Evolutionary conservation across 2,797 vertebrate genomes (phyloP).

Genomic region (Tauraco hartlaubi): DNA sequence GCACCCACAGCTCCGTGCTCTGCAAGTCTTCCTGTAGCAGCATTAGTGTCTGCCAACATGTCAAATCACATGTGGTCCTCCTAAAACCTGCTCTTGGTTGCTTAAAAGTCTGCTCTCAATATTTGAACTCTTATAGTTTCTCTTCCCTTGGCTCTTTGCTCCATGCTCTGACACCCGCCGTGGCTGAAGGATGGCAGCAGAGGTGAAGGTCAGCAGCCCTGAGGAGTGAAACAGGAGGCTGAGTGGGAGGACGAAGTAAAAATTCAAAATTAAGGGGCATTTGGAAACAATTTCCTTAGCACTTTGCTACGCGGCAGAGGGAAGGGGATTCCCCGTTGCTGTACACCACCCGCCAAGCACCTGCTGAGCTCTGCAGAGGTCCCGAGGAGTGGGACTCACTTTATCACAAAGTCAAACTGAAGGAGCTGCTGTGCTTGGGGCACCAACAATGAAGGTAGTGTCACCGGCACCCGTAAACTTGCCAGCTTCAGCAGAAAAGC

Average conservation of each 20-base stretch:
- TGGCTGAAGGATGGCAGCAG: background rate
- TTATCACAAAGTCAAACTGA: constrained; percentile 1
- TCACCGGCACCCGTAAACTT: background rate
- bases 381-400: background rate
- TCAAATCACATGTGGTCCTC: background rate
- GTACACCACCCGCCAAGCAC: background rate
- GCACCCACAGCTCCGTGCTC: background rate
- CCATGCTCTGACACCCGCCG: rapidly evolving
- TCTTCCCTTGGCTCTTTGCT: background rate
- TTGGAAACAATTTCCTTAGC: constrained; percentile 63
- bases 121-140: background rate
- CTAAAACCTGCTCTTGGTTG: background rate
- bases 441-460: constrained; percentile 12
- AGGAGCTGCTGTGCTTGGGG: constrained; percentile 9
- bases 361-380: constrained; percentile 49
- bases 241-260: background rate
- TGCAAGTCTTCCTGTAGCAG: background rate
- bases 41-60: background rate
- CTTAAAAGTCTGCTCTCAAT: background rate
- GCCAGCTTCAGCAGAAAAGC: constrained; percentile 7
- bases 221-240: background rate
- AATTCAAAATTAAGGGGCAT: constrained; percentile 14
- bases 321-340: background rate
- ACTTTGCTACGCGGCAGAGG: constrained; percentile 2
- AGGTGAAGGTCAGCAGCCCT: background rate